A percentile compares a stretch with the other conserved stretches of the same genome.
phyloP scores from a whole-genome alignment of 2,888 invertebrate genomes.

The Tuta absoluta region DNA sequence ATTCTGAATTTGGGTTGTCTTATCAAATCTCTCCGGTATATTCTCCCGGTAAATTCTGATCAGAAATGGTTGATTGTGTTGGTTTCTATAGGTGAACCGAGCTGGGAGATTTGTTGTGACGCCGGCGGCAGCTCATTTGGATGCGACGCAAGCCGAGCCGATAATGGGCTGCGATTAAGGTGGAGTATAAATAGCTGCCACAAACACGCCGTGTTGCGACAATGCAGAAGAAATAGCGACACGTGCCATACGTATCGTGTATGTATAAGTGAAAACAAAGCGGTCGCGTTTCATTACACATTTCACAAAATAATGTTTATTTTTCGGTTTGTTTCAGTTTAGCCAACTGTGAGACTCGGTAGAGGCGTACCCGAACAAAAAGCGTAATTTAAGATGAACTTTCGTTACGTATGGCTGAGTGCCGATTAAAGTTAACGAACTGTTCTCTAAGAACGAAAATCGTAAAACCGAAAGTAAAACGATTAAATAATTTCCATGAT shows the following conservation, averaged over 20 bases:
- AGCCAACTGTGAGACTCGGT: background rate
- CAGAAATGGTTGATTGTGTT: background rate
- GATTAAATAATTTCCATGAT: conserved; percentile 34
- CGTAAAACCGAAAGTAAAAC: conserved; percentile 1
- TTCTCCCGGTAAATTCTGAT: conserved; percentile 7
- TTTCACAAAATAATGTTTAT: conserved; percentile 5
- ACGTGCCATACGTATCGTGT: conserved; percentile 41
- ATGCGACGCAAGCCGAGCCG: conserved; percentile 51
- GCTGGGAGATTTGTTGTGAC: conserved; percentile 40
- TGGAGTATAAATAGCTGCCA: conserved; percentile 54
- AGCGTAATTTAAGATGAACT: background rate
- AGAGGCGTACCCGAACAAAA: background rate
- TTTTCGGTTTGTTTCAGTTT: conserved; percentile 13
- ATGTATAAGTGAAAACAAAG: conserved; percentile 8
- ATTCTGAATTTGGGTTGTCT: conserved; percentile 11
- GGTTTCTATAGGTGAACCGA: conserved; percentile 1
- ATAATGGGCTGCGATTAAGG: conserved; percentile 56
- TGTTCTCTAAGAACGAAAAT: conserved; percentile 4
- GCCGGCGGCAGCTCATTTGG: conserved; percentile 46
- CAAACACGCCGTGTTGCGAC: conserved; percentile 47
- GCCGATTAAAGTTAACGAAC: background rate
- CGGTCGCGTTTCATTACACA: background rate
- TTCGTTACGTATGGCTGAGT: background rate
- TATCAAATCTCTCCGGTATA: conserved; percentile 10
- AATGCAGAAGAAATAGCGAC: conserved; percentile 51